Evolutionary conservation across 2,797 vertebrate genomes (phyloP).

Genomic region (Phrynocephalus guinanensis): DNA sequence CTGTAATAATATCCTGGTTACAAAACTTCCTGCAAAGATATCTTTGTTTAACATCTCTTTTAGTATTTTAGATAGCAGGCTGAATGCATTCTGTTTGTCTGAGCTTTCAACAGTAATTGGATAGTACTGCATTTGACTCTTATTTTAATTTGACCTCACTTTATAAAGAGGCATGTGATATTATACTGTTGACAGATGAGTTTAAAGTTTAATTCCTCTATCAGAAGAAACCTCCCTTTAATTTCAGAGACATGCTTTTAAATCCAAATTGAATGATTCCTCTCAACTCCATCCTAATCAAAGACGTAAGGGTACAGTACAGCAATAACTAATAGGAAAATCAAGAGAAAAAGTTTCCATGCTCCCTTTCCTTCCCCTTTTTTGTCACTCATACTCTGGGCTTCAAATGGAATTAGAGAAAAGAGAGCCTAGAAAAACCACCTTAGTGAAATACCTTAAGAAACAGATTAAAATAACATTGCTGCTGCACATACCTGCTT

Average conservation of each 20-base stretch:
- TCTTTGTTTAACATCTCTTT: neutral
- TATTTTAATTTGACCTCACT: neutral
- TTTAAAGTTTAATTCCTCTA: neutral
- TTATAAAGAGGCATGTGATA: neutral
- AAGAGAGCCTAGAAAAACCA: neutral
- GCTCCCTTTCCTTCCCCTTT: neutral
- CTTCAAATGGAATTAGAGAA: neutral
- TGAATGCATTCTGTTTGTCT: neutral
- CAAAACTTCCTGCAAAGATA: neutral
- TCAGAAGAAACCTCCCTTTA: neutral
- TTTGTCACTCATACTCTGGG: neutral
- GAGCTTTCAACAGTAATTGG: neutral
- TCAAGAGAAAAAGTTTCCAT: neutral
- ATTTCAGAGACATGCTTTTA: neutral
- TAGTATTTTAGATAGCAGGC: neutral
- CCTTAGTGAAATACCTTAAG: neutral
- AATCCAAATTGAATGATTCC: neutral
- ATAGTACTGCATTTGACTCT: neutral
- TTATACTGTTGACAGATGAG: neutral
- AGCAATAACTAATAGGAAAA: neutral
- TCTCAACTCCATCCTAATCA: neutral
- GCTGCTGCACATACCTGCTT: neutral
- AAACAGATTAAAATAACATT: neutral
- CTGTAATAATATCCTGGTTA: neutral
- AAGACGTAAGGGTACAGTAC: no score